Evolutionary conservation across 2,888 invertebrate species (phyloP).

Genomic region (Orchestes rusci): DNA sequence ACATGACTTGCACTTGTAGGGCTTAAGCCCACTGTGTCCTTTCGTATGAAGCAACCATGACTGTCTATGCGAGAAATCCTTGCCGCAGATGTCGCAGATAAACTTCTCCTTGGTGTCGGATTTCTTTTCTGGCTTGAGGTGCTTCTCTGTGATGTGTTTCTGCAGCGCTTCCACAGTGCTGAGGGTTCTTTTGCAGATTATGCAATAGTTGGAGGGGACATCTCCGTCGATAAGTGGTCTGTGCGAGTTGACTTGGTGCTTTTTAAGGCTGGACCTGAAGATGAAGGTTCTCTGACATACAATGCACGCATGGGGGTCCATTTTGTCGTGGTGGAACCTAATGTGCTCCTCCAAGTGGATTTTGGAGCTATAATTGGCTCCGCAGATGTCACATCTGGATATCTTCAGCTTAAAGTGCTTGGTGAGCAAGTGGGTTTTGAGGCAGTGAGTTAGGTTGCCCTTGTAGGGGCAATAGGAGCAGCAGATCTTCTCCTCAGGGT

Average conservation of each 20-base stretch:
- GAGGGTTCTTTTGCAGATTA: slow-evolving; percentile 17
- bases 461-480: slow-evolving; percentile 38
- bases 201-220: slow-evolving; percentile 21
- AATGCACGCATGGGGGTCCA: slow-evolving; percentile 33
- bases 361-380: slow-evolving; percentile 16
- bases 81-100: slow-evolving; percentile 35
- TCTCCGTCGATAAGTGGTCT: slow-evolving; percentile 20
- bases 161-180: slow-evolving; percentile 13
- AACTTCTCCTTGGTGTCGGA: slow-evolving; percentile 27
- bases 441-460: slow-evolving; percentile 20
- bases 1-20: slow-evolving; percentile 31
- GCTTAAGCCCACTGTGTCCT: slow-evolving; percentile 32
- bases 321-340: slow-evolving; percentile 17
- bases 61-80: slow-evolving; percentile 34
- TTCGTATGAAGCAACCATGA: slow-evolving; percentile 30
- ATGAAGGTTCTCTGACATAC: slow-evolving; percentile 33
- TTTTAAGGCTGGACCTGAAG: slow-evolving; percentile 29
- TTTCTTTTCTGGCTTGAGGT: slow-evolving; percentile 6
- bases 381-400: slow-evolving; percentile 17
- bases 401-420: slow-evolving; percentile 18
- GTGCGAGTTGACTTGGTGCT: slow-evolving; percentile 22
- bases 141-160: slow-evolving; percentile 17
- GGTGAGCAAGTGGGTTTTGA: slow-evolving; percentile 16
- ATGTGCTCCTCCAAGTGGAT: slow-evolving; percentile 19
- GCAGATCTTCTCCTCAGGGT: slow-evolving; percentile 31